Conservation (phyloP, 2,113 vertebrate species). For the Neodon shergylaensis region DNA sequence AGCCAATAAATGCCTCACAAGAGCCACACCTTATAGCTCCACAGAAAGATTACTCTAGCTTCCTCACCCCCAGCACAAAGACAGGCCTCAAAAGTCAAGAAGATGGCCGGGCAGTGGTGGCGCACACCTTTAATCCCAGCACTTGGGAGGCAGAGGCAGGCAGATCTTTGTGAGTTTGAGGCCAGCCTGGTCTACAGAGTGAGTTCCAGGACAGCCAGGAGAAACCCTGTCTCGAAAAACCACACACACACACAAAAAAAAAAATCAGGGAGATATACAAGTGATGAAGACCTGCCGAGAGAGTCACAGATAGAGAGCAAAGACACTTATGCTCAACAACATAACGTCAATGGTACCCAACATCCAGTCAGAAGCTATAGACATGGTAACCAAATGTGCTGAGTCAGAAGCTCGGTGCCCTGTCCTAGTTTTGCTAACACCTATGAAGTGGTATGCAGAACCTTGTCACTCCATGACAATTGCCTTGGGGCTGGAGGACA, state of each 20-base stretch:
- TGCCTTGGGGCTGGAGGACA: background rate
- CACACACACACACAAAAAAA: too few relatives aligned
- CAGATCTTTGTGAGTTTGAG: too few relatives aligned
- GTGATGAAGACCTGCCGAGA: background rate
- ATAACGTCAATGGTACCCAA: background rate
- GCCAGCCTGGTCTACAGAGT: too few relatives aligned
- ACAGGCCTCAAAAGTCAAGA: background rate
- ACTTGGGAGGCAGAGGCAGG: too few relatives aligned
- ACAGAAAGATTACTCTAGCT: background rate
- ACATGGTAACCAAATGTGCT: too few relatives aligned
- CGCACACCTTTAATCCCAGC: too few relatives aligned
- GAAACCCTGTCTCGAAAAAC: too few relatives aligned
- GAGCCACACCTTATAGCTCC: background rate
- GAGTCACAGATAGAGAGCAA: background rate
- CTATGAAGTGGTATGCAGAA: rapidly evolving
- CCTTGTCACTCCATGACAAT: background rate
- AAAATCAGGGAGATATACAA: background rate
- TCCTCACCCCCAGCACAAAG: background rate
- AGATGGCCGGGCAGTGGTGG: too few relatives aligned
- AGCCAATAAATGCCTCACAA: background rate
- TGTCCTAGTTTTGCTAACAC: background rate
- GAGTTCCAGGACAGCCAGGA: too few relatives aligned
- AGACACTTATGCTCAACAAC: background rate
- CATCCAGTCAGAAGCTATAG: background rate
- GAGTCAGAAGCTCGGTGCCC: background rate